Evolutionary conservation across 2,888 invertebrate genomes (phyloP).

Genomic region (Drosophila atripex): DNA sequence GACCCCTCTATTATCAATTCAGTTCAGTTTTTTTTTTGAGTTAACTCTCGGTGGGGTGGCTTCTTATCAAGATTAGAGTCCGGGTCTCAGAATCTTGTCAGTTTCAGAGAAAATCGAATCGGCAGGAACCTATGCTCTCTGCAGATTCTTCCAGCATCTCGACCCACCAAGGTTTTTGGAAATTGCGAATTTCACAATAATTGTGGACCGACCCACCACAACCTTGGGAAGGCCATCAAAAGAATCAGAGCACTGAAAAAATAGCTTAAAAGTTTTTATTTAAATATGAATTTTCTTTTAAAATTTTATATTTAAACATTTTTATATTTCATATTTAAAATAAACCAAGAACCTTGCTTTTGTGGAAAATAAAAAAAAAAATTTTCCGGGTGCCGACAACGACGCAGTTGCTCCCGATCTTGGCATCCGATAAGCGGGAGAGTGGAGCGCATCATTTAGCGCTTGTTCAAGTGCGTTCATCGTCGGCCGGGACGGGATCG

Average conservation of each 20-base stretch:
- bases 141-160: conserved; percentile 31
- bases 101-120: background rate
- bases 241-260: conserved; percentile 18
- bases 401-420: conserved; percentile 40
- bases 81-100: background rate
- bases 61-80: conserved; percentile 4
- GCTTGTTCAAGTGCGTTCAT: conserved; percentile 69
- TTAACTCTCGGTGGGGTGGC: background rate
- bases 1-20: conserved; percentile 1
- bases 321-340: background rate
- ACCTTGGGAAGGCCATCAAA: conserved; percentile 28
- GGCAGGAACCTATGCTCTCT: conserved; percentile 11
- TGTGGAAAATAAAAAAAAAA: background rate
- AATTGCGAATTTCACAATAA: conserved; percentile 43
- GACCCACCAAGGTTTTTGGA: conserved; percentile 10
- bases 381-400: conserved; percentile 20
- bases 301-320: background rate
- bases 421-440: conserved; percentile 33
- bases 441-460: conserved; percentile 47
- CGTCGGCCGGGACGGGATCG: conserved; percentile 25
- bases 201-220: conserved; percentile 6
- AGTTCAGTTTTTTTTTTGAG: background rate
- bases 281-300: too few species aligned
- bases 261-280: background rate
- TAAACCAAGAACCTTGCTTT: background rate